Percentiles rank a stretch among this genome's conserved stretches.
Evolutionary conservation across 2,797 vertebrate genomes (phyloP).

Genomic region (Peromyscus attwateri): DNA sequence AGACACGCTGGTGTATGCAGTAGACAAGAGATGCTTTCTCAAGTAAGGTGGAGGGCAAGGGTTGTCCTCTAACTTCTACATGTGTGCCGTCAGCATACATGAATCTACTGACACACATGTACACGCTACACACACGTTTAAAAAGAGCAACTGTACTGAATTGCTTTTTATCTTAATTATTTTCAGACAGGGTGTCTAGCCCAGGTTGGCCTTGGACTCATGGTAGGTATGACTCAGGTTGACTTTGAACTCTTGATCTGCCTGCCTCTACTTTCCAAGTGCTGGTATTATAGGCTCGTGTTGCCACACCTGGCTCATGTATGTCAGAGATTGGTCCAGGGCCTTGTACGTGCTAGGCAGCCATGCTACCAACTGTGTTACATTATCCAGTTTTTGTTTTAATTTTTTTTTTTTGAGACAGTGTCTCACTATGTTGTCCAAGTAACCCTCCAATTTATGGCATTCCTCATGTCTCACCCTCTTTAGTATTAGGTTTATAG

Average conservation of each 20-base stretch:
- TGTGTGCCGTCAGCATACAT: not conserved
- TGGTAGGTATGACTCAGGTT: too few relatives aligned
- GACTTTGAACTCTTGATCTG: too few relatives aligned
- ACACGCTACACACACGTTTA: not conserved
- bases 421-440: not conserved
- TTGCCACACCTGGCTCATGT: too few relatives aligned
- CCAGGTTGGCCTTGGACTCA: too few relatives aligned
- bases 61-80: not conserved
- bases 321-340: not conserved
- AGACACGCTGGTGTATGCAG: not conserved
- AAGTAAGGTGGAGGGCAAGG: not conserved
- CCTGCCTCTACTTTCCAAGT: not conserved
- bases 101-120: not conserved
- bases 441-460: not conserved
- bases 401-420: not conserved
- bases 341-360: not conserved
- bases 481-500: not conserved
- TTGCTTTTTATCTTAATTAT: too few relatives aligned
- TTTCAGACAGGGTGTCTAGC: too few relatives aligned
- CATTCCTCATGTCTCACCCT: not conserved
- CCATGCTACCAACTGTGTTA: not conserved
- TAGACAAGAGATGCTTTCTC: not conserved
- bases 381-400: not conserved
- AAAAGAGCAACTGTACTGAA: too few relatives aligned
- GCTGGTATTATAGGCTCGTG: not conserved